Conservation (phyloP, 2,797 vertebrate species). For the Acomys russatus region DNA sequence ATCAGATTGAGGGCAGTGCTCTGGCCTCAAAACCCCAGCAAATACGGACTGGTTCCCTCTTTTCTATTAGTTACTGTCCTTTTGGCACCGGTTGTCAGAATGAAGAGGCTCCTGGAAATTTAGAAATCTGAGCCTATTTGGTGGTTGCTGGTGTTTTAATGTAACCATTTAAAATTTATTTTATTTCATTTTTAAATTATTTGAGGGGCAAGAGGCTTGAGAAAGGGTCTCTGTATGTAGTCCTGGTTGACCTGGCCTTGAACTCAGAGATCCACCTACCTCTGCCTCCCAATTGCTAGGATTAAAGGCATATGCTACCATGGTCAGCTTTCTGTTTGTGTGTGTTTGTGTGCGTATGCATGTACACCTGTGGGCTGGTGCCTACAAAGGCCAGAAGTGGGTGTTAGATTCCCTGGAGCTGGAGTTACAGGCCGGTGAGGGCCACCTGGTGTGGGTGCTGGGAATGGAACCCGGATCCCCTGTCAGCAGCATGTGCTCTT, state of each 20-base stretch:
- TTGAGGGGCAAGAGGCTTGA: background rate
- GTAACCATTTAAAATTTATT: background rate
- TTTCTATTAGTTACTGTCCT: constrained; percentile 14
- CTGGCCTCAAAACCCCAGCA: background rate
- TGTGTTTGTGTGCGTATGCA: no score
- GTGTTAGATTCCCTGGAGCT: background rate
- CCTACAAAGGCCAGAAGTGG: background rate
- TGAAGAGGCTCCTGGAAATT: constrained; percentile 17
- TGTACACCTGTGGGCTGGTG: background rate
- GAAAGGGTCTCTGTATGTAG: background rate
- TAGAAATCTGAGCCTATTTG: background rate
- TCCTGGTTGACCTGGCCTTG: background rate
- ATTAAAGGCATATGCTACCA: background rate
- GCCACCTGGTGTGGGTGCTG: background rate
- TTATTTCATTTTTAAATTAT: background rate
- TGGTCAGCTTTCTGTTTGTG: background rate
- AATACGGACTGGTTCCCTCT: background rate
- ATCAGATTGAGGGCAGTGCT: background rate
- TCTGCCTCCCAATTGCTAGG: background rate
- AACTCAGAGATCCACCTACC: background rate
- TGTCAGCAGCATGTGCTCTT: background rate
- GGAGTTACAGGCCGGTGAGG: background rate
- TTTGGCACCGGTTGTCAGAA: constrained; percentile 1
- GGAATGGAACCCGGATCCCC: background rate
- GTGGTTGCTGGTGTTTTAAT: background rate